phyloP scores from a whole-genome alignment of 2,797 vertebrate genomes.

The Oreonectes daqikongensis region DNA sequence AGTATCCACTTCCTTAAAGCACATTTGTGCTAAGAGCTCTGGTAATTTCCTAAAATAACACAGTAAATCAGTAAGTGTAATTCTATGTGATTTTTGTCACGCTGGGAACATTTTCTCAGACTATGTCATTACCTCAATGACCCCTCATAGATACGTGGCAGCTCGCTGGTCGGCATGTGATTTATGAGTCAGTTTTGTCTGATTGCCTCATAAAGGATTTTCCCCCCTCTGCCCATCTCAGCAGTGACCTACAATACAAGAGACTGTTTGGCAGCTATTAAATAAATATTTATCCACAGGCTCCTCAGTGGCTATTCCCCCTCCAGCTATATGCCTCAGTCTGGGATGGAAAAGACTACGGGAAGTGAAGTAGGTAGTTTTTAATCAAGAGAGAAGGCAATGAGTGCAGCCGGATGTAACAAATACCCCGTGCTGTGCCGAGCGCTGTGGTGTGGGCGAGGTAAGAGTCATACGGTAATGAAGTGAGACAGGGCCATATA shows the following conservation, averaged over 20 bases:
- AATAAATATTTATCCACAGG: conserved; percentile 62
- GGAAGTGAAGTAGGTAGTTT: conserved; percentile 47
- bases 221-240: conserved; percentile 35
- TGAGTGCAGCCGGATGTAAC: conserved; percentile 56
- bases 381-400: conserved; percentile 59
- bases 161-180: conserved; percentile 28
- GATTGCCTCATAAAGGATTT: conserved; percentile 32
- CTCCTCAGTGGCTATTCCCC: conserved; percentile 52
- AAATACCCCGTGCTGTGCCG: conserved; percentile 60
- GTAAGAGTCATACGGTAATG: conserved; percentile 68
- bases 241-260: conserved; percentile 67
- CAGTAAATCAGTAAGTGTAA: conserved; percentile 12
- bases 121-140: conserved; percentile 35
- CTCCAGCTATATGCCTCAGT: conserved; percentile 63
- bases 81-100: conserved; percentile 36
- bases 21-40: conserved; percentile 3
- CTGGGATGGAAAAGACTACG: conserved; percentile 17
- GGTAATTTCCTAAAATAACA: conserved; percentile 30
- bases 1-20: neutral
- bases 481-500: conserved; percentile 64
- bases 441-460: conserved; percentile 52
- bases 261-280: conserved; percentile 66
- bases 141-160: conserved; percentile 21
- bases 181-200: conserved; percentile 35
- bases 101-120: conserved; percentile 25